Base-by-base conservation (phyloP, 1,140 invertebrate genomes). In the Campoletis sonorensis region DNA sequence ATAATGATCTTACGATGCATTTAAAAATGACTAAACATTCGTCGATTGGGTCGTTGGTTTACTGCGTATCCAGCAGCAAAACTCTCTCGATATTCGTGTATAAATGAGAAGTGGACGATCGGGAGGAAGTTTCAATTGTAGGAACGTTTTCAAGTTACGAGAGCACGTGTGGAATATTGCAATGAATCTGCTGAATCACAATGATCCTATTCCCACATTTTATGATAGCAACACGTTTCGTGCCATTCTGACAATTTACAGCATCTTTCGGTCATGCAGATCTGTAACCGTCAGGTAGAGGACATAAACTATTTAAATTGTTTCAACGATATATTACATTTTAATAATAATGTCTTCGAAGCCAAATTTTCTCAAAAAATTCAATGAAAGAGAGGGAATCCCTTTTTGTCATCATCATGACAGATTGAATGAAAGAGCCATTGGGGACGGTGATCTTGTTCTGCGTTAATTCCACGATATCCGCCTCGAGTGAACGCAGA, bases 71-170 rank as follows among this genome's bases (percentile, higher is more conserved):
- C 40, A 45, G 1, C 40, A 45, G 7, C 40, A 10, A 45, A 45
- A 4, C 8, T 45, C 40, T 11, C 1, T 45, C 11, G 40, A 45
- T 45, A 45, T 45, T 45, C 40, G 40, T 0, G 13, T 45, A 10
- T 8, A 8, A 13, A 8, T 11, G 13, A 45, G 2, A 21, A 58
- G 21, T n/a, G 21, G 21, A 58, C 54, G 21, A 58, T 58, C 18
- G 54, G 30, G 26, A 76, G 73, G 23, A n/a, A 71, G 27, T 1
- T 33, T 40, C 16, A 71, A 21, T 33, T 33, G 37, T 81, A n/a
- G 10, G 79, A 73, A 75, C 84, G 75, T 85, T 85, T 83, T 85
- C 85, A 83, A 87, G 86, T 81, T 80, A 86, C 84, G 83, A 84
- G 84, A 84, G 83, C 82, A 80, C 81, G 83, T 73, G 86, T 84